Conservation (phyloP, 1,140 invertebrate genomes). For the Zaprionus taronus region DNA sequence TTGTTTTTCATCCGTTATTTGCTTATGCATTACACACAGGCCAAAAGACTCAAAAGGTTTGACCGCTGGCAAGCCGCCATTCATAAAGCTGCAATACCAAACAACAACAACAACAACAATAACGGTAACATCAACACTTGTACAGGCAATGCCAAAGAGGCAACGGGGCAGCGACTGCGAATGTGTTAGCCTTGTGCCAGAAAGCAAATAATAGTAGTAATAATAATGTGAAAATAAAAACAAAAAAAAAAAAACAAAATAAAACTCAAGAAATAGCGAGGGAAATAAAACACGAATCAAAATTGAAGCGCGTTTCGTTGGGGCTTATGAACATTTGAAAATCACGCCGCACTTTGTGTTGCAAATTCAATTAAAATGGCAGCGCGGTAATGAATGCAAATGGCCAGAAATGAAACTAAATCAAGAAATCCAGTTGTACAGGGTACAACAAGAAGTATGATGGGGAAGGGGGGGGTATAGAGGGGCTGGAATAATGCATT, state of each 20-base stretch:
- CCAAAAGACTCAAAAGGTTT: constrained; percentile 56
- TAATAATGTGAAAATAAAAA: constrained; percentile 60
- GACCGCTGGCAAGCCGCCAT: constrained; percentile 55
- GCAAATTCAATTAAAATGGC: constrained; percentile 75
- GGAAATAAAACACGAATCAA: constrained; percentile 53
- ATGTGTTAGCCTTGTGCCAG: constrained; percentile 75
- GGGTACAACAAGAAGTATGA: neutral
- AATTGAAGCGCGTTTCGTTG: constrained; percentile 52
- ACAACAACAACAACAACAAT: constrained; percentile 33
- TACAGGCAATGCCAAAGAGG: constrained; percentile 1
- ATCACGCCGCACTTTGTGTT: constrained; percentile 61
- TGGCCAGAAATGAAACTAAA: constrained; percentile 66
- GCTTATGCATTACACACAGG: constrained; percentile 64
- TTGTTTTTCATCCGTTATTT: constrained; percentile 49
- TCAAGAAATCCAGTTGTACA: constrained; percentile 22
- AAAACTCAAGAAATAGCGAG: constrained; percentile 22
- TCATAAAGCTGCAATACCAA: constrained; percentile 54
- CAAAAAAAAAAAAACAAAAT: constrained; percentile 48
- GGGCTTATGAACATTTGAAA: constrained; percentile 64
- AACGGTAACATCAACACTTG: constrained; percentile 10
- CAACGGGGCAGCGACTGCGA: constrained; percentile 18
- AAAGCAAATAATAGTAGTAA: constrained; percentile 66
- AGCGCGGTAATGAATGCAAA: constrained; percentile 71
- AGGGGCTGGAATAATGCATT: constrained; percentile 29
- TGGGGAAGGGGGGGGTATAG: neutral